Conservation (phyloP, 2,888 invertebrate genomes). For the Leptinotarsa rubiginosa region DNA sequence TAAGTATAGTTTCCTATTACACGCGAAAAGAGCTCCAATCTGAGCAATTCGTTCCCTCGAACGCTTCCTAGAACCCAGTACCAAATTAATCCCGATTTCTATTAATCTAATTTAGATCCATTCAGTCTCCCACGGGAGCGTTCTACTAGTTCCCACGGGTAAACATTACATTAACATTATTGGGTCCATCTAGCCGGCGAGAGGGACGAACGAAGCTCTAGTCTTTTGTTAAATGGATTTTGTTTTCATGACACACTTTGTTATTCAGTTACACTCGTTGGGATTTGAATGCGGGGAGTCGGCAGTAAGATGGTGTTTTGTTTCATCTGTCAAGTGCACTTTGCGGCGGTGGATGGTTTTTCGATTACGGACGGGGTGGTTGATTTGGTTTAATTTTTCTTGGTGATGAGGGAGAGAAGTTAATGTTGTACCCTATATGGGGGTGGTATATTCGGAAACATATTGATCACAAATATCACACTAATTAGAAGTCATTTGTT, state of each 20-base stretch:
- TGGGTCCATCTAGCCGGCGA: constrained; percentile 8
- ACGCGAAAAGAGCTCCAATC: not conserved
- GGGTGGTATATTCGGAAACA: no score
- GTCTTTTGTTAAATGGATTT: constrained; percentile 20
- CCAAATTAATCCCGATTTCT: constrained; percentile 14
- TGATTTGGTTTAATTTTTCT: constrained; percentile 1
- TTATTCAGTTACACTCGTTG: constrained; percentile 13
- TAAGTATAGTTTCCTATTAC: not conserved
- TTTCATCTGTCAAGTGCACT: constrained; percentile 28
- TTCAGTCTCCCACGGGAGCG: constrained; percentile 43
- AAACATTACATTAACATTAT: constrained; percentile 35
- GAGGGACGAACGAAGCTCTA: constrained; percentile 10
- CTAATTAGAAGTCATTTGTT: no score
- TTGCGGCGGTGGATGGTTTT: constrained; percentile 19
- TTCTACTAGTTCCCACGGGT: constrained; percentile 48
- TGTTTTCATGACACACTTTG: constrained; percentile 23
- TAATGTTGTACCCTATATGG: not conserved
- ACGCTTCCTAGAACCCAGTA: not conserved
- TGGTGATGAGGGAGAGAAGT: not conserved
- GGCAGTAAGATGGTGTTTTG: constrained; percentile 27
- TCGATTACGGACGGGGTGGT: not conserved
- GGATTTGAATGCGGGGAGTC: constrained; percentile 9
- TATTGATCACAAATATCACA: no score
- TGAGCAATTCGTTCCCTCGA: not conserved
- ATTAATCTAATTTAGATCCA: constrained; percentile 20